phyloP scores from a whole-genome alignment of 1,140 invertebrate genomes.

The Heliconius congener region DNA sequence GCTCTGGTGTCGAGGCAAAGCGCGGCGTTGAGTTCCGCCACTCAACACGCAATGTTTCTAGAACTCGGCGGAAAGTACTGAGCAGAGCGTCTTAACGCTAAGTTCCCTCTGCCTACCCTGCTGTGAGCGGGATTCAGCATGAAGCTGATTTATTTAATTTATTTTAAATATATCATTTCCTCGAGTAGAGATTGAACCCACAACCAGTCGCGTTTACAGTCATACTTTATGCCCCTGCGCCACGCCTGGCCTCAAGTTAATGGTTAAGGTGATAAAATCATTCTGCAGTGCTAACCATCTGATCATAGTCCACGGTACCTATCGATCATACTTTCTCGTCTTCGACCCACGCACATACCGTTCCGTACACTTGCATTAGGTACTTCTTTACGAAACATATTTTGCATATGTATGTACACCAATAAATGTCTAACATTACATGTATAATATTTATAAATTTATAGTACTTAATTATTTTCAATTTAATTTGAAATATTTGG shows the following conservation, averaged over 20 bases:
- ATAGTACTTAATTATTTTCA: neutral
- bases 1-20: too few relatives aligned
- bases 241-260: neutral
- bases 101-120: too few relatives aligned
- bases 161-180: too few relatives aligned
- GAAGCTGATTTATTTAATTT: too few relatives aligned
- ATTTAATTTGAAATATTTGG: neutral
- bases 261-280: slow-evolving; percentile 1
- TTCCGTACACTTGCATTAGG: slow-evolving; percentile 13
- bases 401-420: slow-evolving; percentile 2
- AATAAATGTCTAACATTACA: neutral
- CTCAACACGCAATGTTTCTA: too few relatives aligned
- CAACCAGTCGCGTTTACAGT: too few relatives aligned
- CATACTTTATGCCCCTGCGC: too few relatives aligned
- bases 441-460: neutral
- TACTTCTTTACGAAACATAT: slow-evolving; percentile 6
- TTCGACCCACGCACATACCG: slow-evolving; percentile 23
- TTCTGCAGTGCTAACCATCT: slow-evolving; percentile 7
- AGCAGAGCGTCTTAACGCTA: too few relatives aligned
- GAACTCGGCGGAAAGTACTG: too few relatives aligned
- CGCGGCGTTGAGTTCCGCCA: too few relatives aligned
- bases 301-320: slow-evolving; percentile 6
- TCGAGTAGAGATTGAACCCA: too few relatives aligned
- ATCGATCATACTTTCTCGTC: slow-evolving; percentile 39
- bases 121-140: too few relatives aligned